Evolutionary conservation across 2,888 invertebrate species (phyloP), one percentile per base, ranked within the genome.

Genomic region (Agrotis clavis): DNA sequence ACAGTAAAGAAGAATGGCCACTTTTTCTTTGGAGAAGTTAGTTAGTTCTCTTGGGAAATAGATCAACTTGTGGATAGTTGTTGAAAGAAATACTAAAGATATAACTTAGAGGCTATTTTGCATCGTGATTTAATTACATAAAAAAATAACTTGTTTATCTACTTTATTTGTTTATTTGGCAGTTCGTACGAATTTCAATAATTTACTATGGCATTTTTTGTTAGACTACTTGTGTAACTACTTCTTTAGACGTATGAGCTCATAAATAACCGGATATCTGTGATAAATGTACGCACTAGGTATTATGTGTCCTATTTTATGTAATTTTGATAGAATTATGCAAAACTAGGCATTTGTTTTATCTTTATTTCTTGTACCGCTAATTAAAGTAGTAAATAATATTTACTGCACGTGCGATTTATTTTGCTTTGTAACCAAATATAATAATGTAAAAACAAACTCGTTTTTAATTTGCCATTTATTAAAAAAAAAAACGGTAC

Each of bases 1-100:
- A 30, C 16, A 41, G 48, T 62, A 76, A 62, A 68, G 60, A 72
- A 71, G 48, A 61, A 47, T 45, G 57, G 54, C 41, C n/a, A 79
- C 21, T 53, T 79, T 75, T 75, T 68, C 54, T 71, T 73, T 41
- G 48, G 54, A 57, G 51, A 62, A 59, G 48, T 77, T 61, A 53
- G 66, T 71, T 61, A 59, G 41, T 21, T 63, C 65, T 54, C 65
- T 11, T 19, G 57, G 51, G 66, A 62, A 21, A n/a, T 9, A 9
- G 19, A 41, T 50, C 50, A 50, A 81, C 25, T 81, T 53, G 30
- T 51, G 25, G 45, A 51, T 47, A 66, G 14, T 62, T 19, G 25
- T 25, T 45, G n/a, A 56, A 62, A 53, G 30, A 30, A 30, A 65
- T 30, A 47, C 54, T 14, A 48, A 48, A 19, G 47, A 7, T 21